Percentiles rank a stretch among this genome's conserved stretches.
phyloP scores from a whole-genome alignment of 2,113 vertebrate species.

The Oreochromis spilurus region DNA sequence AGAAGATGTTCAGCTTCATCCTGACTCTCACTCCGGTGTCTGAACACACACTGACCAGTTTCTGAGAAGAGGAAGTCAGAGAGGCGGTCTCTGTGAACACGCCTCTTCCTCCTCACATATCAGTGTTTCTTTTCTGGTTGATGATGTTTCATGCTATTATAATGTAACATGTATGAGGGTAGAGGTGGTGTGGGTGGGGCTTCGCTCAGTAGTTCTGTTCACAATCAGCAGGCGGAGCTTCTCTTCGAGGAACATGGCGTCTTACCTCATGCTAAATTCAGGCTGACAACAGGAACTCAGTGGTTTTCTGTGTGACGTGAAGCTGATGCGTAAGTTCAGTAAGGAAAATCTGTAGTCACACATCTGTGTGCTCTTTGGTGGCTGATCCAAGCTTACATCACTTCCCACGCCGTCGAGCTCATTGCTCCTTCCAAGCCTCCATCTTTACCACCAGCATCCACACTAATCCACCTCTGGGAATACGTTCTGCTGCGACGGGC shows the following conservation, averaged over 20 bases:
- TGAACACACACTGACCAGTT: neutral
- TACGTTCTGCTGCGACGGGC: no score
- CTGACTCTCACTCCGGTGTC: neutral
- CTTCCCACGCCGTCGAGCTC: no score
- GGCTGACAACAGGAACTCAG: neutral
- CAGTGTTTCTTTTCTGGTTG: neutral
- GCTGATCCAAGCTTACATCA: no score
- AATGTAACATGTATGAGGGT: no score
- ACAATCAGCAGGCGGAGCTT: neutral
- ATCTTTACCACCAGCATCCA: no score
- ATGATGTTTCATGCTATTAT: neutral
- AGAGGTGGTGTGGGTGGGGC: accelerated
- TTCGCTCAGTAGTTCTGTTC: neutral
- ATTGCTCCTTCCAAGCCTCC: no score
- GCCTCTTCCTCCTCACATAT: neutral
- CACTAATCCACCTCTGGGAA: no score
- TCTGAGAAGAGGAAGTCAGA: neutral
- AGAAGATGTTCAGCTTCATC: neutral
- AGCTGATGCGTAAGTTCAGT: neutral
- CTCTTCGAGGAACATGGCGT: neutral
- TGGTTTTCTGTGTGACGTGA: neutral
- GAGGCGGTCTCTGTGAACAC: neutral
- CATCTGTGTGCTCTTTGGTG: no score
- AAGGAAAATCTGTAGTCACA: no score
- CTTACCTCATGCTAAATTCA: neutral